phyloP scores from a whole-genome alignment of 1,140 invertebrate genomes.

The Olivierus martensii region DNA sequence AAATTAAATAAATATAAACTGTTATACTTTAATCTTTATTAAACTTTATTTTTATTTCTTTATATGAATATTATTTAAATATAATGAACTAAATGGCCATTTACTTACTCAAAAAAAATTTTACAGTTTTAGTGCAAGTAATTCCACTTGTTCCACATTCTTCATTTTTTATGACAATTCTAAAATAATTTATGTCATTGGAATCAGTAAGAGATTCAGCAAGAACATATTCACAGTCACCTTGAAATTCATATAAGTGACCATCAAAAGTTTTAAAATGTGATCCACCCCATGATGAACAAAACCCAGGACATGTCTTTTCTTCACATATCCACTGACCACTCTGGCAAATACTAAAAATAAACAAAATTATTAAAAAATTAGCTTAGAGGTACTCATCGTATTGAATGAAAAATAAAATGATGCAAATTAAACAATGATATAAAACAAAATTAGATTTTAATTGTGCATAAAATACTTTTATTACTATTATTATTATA shows the following conservation, averaged over 20 bases:
- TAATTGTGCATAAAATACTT: no score
- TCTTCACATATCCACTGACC: constrained; percentile 32
- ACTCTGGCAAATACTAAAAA: constrained; percentile 34
- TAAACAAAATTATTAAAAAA: no score
- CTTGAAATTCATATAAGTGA: constrained; percentile 69
- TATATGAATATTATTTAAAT: no score
- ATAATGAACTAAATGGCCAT: no score
- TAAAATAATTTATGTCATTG: not conserved
- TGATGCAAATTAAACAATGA: no score
- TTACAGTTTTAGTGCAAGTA: constrained; percentile 71
- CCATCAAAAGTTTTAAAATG: constrained; percentile 79
- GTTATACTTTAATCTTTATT: no score
- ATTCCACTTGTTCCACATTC: constrained; percentile 72
- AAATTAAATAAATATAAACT: no score
- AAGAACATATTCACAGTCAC: constrained; percentile 69
- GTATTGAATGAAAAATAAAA: no score
- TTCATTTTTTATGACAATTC: constrained; percentile 45
- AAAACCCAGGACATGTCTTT: constrained; percentile 42
- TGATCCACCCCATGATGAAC: constrained; percentile 68
- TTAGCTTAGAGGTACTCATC: no score
- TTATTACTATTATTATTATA: no score
- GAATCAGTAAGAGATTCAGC: constrained; percentile 38
- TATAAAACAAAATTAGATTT: no score
- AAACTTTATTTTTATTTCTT: no score
- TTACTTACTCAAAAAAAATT: constrained; percentile 27